Evolutionary conservation across 2,113 vertebrate genomes (phyloP).

Genomic region (Pelecanoides urinatrix): DNA sequence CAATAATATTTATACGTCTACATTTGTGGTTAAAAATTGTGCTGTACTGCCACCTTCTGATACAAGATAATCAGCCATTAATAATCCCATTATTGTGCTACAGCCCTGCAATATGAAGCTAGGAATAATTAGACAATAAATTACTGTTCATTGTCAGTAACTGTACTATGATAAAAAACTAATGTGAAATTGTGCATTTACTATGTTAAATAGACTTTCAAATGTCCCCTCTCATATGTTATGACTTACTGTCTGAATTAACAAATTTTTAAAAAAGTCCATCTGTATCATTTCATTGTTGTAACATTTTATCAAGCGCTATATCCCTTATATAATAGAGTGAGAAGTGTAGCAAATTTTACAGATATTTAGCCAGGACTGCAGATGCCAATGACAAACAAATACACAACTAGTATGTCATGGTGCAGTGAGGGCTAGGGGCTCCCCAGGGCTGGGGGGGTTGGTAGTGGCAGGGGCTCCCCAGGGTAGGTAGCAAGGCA

Average conservation of each 20-base stretch:
- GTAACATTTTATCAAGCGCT: not conserved
- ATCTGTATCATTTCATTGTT: not conserved
- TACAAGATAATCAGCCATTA: conserved; percentile 2
- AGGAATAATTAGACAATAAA: not conserved
- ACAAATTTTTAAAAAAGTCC: not conserved
- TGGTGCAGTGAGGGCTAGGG: not conserved
- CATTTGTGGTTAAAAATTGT: conserved; percentile 18
- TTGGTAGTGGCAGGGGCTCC: not conserved
- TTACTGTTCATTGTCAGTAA: not conserved
- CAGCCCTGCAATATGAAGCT: not conserved
- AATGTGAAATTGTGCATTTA: not conserved
- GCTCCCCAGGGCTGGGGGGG: not conserved
- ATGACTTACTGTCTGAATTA: not conserved
- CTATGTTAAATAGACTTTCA: not conserved
- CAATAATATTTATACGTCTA: not conserved
- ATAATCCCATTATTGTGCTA: not conserved
- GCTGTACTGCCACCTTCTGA: conserved; percentile 63
- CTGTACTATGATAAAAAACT: not conserved
- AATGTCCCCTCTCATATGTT: not conserved
- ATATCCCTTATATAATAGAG: not conserved
- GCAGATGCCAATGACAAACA: not conserved
- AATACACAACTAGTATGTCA: not conserved
- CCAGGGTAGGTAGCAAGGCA: fast-evolving
- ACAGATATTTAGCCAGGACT: not conserved
- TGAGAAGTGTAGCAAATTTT: not conserved